Evolutionary conservation across 2,113 vertebrate genomes (phyloP).

Genomic region (Xiphophorus couchianus): DNA sequence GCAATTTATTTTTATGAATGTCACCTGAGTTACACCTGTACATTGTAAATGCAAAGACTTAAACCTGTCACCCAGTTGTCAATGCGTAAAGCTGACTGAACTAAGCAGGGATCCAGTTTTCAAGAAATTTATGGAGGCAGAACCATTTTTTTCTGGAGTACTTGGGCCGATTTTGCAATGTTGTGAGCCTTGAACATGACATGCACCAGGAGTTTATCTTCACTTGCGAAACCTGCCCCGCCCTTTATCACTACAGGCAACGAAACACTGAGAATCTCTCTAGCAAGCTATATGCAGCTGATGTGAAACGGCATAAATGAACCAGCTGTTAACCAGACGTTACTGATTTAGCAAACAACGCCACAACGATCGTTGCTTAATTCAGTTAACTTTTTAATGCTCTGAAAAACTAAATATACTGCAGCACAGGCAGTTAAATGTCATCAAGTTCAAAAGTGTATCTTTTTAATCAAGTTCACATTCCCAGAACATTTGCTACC

Average conservation of each 20-base stretch:
- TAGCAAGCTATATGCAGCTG: slow-evolving; percentile 4
- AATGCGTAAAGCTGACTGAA: slow-evolving; percentile 37
- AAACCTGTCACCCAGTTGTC: slow-evolving; percentile 42
- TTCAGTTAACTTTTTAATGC: neutral
- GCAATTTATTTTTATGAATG: neutral
- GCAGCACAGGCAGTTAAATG: neutral
- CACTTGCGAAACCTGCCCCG: slow-evolving; percentile 64
- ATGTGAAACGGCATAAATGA: neutral
- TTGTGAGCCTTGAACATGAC: neutral
- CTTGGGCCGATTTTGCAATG: neutral
- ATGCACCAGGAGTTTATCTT: slow-evolving; percentile 50
- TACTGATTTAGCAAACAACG: neutral
- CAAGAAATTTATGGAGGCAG: neutral
- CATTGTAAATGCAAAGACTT: neutral
- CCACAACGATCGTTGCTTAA: slow-evolving; percentile 10
- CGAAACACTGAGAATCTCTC: slow-evolving; percentile 1
- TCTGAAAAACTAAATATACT: neutral
- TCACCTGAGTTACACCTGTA: no score
- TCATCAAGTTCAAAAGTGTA: neutral
- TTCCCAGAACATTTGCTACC: neutral
- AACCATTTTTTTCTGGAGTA: neutral
- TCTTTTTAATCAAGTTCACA: neutral
- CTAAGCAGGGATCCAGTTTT: neutral
- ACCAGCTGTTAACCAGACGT: neutral
- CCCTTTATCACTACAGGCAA: slow-evolving; percentile 51